These are phyloP conservation scores for Piaya cayana DNA, from an alignment of 2,113 vertebrate genomes.

Conservation along the genomic window DNA sequence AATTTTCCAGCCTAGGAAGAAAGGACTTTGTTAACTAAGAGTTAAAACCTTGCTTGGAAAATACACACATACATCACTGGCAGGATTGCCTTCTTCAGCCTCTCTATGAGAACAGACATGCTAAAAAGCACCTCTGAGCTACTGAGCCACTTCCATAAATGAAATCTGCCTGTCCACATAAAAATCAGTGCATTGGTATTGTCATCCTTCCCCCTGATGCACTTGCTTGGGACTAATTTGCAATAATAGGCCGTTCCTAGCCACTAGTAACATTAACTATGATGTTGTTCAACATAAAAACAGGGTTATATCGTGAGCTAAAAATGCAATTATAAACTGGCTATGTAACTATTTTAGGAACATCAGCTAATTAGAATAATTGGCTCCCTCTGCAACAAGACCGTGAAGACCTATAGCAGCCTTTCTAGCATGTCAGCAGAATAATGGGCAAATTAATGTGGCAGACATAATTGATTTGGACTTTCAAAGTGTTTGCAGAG, in stretches of 20 bases:
- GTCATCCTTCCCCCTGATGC: not conserved
- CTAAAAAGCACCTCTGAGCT: not conserved
- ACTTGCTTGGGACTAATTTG: not conserved
- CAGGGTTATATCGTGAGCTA: not conserved
- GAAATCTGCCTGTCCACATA: not conserved
- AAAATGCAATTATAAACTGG: not conserved
- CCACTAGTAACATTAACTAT: not conserved
- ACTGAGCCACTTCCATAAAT: not conserved
- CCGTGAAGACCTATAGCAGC: not conserved
- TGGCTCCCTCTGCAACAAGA: not conserved
- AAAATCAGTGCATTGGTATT: not conserved
- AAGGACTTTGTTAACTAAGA: not conserved
- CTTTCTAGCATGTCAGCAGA: not conserved
- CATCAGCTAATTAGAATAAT: not conserved
- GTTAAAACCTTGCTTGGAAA: not conserved
- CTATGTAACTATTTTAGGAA: not conserved
- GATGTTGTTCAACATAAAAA: not conserved
- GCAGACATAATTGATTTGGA: not conserved
- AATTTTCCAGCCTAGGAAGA: not conserved
- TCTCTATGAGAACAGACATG: not conserved
- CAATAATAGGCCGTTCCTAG: not conserved
- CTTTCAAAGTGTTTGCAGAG: not conserved
- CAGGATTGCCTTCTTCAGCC: not conserved
- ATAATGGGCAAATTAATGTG: not conserved
- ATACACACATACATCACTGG: not conserved